A percentile compares a stretch with the other conserved stretches of the same genome.
Conservation (phyloP, 2,888 invertebrate species). For the Xestia rhomboidea region DNA sequence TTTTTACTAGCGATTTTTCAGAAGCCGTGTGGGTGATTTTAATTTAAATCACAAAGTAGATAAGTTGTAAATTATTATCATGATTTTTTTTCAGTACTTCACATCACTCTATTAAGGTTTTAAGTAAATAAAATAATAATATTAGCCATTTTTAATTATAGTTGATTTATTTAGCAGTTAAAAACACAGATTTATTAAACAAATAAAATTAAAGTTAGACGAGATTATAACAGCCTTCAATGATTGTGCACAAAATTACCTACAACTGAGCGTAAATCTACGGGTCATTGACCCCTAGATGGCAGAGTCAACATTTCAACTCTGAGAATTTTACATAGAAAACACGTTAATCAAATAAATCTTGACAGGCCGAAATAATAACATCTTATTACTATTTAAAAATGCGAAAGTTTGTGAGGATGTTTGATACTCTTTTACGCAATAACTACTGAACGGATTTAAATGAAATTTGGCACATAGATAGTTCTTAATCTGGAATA, state of each 20-base stretch:
- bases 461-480: neutral
- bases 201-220: neutral
- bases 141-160: neutral
- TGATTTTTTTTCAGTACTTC: neutral
- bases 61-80: no score
- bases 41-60: neutral
- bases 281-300: neutral
- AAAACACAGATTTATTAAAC: neutral
- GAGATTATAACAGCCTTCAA: neutral
- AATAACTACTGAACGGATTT: neutral
- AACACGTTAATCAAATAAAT: conserved; percentile 7
- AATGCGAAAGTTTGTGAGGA: neutral
- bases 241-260: neutral
- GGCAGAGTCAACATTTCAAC: neutral
- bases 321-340: neutral
- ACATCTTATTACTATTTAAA: neutral
- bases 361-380: neutral
- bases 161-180: neutral
- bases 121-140: neutral
- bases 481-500: neutral
- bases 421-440: neutral
- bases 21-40: neutral
- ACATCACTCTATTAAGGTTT: neutral
- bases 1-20: neutral
- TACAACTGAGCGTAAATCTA: neutral